phyloP scores from a whole-genome alignment of 1,140 invertebrate species.

The Campoletis sonorensis region DNA sequence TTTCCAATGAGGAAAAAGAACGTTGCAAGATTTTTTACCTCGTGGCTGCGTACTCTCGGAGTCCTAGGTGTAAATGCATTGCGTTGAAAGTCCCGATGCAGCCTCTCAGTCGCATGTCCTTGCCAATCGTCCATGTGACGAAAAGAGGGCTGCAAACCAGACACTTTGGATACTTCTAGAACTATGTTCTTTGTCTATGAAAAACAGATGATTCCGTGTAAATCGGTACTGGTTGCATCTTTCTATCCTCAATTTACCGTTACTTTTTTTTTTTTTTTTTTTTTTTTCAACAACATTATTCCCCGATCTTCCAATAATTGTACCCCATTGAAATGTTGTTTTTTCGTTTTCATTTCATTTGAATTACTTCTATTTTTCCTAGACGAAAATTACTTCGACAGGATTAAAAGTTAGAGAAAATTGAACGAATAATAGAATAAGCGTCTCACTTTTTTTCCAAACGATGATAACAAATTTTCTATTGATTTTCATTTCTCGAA shows the following conservation, averaged over 20 bases:
- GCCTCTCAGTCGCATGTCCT: conserved; percentile 92
- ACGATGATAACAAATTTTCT: no score
- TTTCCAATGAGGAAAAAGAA: conserved; percentile 4
- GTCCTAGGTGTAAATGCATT: conserved; percentile 92
- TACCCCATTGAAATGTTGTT: no score
- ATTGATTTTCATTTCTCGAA: no score
- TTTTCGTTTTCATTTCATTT: no score
- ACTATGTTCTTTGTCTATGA: conserved; percentile 44
- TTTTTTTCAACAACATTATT: no score
- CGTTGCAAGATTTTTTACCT: conserved; percentile 77
- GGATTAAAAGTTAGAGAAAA: no score
- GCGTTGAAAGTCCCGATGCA: conserved; percentile 97
- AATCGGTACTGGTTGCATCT: conserved; percentile 13
- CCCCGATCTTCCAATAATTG: no score
- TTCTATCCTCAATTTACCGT: neutral
- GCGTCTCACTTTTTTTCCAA: no score
- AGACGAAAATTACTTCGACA: no score
- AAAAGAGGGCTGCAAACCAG: conserved; percentile 92
- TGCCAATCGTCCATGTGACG: conserved; percentile 98
- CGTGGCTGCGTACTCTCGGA: conserved; percentile 97
- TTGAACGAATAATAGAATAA: no score
- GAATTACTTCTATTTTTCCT: no score
- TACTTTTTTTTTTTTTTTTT: neutral
- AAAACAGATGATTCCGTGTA: conserved; percentile 41
- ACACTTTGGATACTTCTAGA: conserved; percentile 45